A percentile compares a stretch with the other conserved stretches of the same genome.
Conservation (phyloP, 2,888 invertebrate genomes). For the Timema podura region DNA sequence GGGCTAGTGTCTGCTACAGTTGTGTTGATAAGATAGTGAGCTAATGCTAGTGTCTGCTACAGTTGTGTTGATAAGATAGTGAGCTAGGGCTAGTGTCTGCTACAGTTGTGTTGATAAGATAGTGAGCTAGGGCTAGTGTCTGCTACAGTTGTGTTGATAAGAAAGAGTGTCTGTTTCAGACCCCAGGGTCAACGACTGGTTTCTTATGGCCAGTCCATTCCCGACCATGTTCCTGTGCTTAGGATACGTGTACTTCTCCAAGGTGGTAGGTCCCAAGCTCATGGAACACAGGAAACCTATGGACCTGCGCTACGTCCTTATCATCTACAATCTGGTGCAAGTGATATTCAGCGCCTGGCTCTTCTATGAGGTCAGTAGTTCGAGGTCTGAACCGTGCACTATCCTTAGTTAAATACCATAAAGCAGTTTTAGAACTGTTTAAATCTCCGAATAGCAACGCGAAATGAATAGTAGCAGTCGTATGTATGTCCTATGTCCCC, state of each 20-base stretch:
- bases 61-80: no score
- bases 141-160: not conserved
- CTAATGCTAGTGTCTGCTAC: no score
- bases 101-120: no score
- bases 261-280: conserved; percentile 67
- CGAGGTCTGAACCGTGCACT: conserved; percentile 25
- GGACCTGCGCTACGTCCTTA: conserved; percentile 66
- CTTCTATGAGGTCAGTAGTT: conserved; percentile 61
- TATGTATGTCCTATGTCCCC: no score
- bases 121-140: no score
- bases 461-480: no score
- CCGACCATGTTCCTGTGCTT: conserved; percentile 48
- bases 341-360: conserved; percentile 70
- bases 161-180: conserved; percentile 31
- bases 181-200: conserved; percentile 47
- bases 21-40: no score
- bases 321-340: conserved; percentile 83
- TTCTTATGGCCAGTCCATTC: conserved; percentile 49
- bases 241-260: conserved; percentile 48
- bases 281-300: conserved; percentile 86
- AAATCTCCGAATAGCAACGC: no score
- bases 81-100: no score
- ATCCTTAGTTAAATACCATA: no score
- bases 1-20: no score
- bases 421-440: no score